Evolutionary conservation across 2,888 invertebrate genomes (phyloP).

Genomic region (Agrochola lychnidis): DNA sequence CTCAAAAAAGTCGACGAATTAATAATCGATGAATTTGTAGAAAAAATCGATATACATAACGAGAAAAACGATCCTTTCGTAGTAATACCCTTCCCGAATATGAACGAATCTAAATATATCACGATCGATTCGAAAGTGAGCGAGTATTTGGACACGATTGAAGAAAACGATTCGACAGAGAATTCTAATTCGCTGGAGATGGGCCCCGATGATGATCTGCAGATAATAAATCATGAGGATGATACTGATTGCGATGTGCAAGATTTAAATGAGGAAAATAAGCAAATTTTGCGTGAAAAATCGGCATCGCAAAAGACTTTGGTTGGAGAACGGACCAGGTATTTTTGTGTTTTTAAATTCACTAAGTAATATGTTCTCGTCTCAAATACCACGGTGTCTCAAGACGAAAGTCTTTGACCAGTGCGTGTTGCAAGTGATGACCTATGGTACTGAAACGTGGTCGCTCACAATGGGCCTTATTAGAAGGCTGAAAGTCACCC

Average conservation of each 20-base stretch:
- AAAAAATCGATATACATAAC: slow-evolving; percentile 62
- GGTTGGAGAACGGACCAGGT: slow-evolving; percentile 48
- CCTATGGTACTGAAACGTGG: no score
- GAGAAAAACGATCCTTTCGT: slow-evolving; percentile 78
- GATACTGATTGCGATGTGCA: slow-evolving; percentile 74
- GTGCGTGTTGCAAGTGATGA: no score
- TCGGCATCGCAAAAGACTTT: slow-evolving; percentile 62
- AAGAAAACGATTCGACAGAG: slow-evolving; percentile 75
- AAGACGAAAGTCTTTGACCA: no score
- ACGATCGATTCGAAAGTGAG: slow-evolving; percentile 65
- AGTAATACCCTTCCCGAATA: slow-evolving; percentile 73
- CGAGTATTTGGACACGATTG: slow-evolving; percentile 80
- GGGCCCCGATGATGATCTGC: slow-evolving; percentile 68
- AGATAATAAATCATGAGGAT: slow-evolving; percentile 69
- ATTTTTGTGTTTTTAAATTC: slow-evolving; percentile 8
- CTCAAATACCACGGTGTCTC: no score
- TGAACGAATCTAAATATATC: slow-evolving; percentile 53
- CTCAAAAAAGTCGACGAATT: slow-evolving; percentile 79
- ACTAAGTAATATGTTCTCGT: no score
- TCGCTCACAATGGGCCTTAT: no score
- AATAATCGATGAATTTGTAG: slow-evolving; percentile 26
- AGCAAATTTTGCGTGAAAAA: neutral
- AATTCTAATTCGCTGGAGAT: slow-evolving; percentile 65
- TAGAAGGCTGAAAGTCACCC: no score
- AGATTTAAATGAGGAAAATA: slow-evolving; percentile 59